Evolutionary conservation across 2,797 vertebrate species (phyloP).

Genomic region (Parambassis ranga): DNA sequence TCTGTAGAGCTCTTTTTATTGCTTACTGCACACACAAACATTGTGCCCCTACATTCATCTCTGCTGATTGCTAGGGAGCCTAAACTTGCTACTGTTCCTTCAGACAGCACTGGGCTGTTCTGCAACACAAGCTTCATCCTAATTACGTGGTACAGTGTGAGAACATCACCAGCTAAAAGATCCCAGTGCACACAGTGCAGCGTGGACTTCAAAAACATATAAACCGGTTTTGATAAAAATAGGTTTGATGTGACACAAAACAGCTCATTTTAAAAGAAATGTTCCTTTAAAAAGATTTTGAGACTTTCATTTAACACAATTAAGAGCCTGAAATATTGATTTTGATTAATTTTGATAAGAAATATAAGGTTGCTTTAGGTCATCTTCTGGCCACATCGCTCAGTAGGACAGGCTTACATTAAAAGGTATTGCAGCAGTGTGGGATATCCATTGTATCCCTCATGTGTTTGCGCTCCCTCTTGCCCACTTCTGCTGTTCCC

Average conservation of each 20-base stretch:
- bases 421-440: slow-evolving; percentile 24
- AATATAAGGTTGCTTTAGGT: slow-evolving; percentile 11
- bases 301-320: neutral
- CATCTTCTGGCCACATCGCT: slow-evolving; percentile 15
- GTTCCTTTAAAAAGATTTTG: neutral
- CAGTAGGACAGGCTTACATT: slow-evolving; percentile 27
- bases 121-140: slow-evolving; percentile 19
- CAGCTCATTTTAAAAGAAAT: too few species aligned
- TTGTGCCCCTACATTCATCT: slow-evolving; percentile 12
- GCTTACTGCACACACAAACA: slow-evolving; percentile 1
- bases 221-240: slow-evolving; percentile 1
- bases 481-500: slow-evolving; percentile 39
- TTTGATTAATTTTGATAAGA: slow-evolving; percentile 5
- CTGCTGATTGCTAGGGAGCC: neutral
- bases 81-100: neutral
- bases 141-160: slow-evolving; percentile 23
- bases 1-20: neutral
- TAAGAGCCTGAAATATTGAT: slow-evolving; percentile 1
- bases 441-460: slow-evolving; percentile 23
- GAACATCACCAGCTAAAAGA: slow-evolving; percentile 16
- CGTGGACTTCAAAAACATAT: slow-evolving; percentile 16
- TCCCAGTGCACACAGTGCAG: neutral
- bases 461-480: slow-evolving; percentile 23
- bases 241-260: neutral
- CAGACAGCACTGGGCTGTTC: slow-evolving; percentile 14